Percentiles rank a stretch among this genome's conserved stretches.
These are phyloP conservation scores for Heliconius cydno DNA, from an alignment of 2,888 invertebrate species.

Conservation along the genomic window DNA sequence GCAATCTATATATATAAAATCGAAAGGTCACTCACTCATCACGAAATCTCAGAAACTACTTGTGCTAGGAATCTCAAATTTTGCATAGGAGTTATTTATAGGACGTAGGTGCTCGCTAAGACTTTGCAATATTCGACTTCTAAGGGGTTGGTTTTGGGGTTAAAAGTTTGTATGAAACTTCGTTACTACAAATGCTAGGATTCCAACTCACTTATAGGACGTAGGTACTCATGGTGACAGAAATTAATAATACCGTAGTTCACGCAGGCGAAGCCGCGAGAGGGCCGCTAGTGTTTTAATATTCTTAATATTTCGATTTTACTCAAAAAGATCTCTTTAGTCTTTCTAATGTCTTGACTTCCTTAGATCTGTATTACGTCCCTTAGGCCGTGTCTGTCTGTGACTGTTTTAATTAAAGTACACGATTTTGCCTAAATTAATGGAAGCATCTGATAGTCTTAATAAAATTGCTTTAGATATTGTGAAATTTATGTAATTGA, in stretches of 20 bases:
- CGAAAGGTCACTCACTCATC: too few relatives aligned
- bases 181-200: too few relatives aligned
- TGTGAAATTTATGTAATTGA: neutral
- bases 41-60: too few relatives aligned
- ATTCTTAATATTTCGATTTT: neutral
- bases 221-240: too few relatives aligned
- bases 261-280: too few relatives aligned
- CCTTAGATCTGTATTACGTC: constrained; percentile 24
- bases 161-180: neutral
- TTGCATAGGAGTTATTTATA: too few relatives aligned
- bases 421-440: constrained; percentile 53
- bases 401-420: constrained; percentile 56
- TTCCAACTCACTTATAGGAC: too few relatives aligned
- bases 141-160: too few relatives aligned
- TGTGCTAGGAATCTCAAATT: too few relatives aligned
- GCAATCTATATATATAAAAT: neutral
- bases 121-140: too few relatives aligned
- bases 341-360: neutral
- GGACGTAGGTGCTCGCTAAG: too few relatives aligned
- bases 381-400: neutral
- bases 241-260: too few relatives aligned
- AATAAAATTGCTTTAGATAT: constrained; percentile 40
- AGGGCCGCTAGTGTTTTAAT: neutral
- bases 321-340: neutral
- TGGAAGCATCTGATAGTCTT: constrained; percentile 54